These are phyloP conservation scores for Sebastes taczanowskii DNA, from an alignment of 2,797 vertebrate species.

Conservation along the genomic window DNA sequence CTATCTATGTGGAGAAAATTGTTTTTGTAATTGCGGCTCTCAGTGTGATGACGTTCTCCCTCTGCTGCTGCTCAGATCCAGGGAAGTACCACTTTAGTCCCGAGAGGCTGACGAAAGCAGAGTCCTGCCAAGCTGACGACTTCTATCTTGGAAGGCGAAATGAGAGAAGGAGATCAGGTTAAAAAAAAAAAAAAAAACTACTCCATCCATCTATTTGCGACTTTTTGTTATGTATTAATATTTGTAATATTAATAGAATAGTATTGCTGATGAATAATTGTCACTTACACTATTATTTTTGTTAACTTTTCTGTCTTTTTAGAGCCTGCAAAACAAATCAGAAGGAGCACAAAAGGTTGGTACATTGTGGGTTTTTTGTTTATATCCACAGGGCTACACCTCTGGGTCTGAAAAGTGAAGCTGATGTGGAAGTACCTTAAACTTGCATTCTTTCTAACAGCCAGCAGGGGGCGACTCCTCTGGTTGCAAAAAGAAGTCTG, in stretches of 20 bases:
- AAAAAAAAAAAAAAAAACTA: constrained; percentile 5
- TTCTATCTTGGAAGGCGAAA: constrained; percentile 68
- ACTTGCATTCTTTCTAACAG: no score
- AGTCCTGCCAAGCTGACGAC: constrained; percentile 82
- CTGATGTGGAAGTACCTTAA: no score
- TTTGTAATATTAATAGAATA: background rate
- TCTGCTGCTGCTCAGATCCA: constrained; percentile 79
- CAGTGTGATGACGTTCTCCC: constrained; percentile 15
- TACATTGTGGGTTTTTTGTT: background rate
- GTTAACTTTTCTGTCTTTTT: constrained; percentile 29
- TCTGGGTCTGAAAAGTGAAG: no score
- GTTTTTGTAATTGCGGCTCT: constrained; percentile 30
- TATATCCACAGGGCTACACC: background rate
- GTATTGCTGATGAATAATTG: background rate
- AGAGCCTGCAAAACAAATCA: constrained; percentile 89
- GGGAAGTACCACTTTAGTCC: constrained; percentile 89
- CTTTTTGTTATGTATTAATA: background rate
- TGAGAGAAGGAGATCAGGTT: constrained; percentile 92
- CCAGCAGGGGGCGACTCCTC: no score
- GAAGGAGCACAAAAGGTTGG: constrained; percentile 79
- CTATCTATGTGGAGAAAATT: constrained; percentile 23
- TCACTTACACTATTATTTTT: background rate
- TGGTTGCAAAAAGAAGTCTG: no score
- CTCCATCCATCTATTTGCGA: background rate
- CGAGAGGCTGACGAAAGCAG: constrained; percentile 88